Base-by-base conservation (phyloP, 2,797 vertebrate species). In the Ispidina picta region DNA sequence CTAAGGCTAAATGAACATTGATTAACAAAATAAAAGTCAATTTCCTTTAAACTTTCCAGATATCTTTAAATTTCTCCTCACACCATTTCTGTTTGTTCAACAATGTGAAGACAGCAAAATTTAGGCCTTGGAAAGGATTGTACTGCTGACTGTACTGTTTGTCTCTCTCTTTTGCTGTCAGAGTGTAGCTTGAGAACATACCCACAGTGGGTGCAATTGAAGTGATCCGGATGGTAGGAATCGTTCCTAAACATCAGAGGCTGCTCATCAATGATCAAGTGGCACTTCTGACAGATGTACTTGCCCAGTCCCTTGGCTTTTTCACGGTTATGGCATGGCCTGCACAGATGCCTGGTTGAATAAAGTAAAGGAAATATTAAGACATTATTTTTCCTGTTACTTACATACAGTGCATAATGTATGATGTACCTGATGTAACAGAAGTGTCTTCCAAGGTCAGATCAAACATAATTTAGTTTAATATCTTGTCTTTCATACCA, bases 231-330 rank as follows among this genome's bases (percentile, higher is more conserved):
- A 84, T 98, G 98, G 86, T 98, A 98, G 41, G 97, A 96, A 17
- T 98, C 97, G 7, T 94, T 98, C 87, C 86, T 95, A 77, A 98
- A 98, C 97, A 98, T 97, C 83, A 98, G 96, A 55, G 97, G 97
- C 88, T 97, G 96, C 73, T 98, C 98, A 15, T 98, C 98, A 12
- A 98, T 98, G 76, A 98, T 97, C 93, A 97, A 84, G 83, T 98
- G 97, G 79, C 98, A 98, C 44, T 97, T 96, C 94, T 98, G 97
- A 51, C 98, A 98, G 94, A 98, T 94, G 51, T 98, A 97, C 69
- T 97, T 98, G 87, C 98, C 98, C 91, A 98, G 90, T 20, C 96
- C 96, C 83, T 98, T 98, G 15, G 98, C 98, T 91, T 98, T 98
- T 88, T 98, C 98, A 12, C 88, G 97, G 87, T 97, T 97, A 86